phyloP scores from a whole-genome alignment of 2,797 vertebrate species.

The Percopsis omiscomaycus region DNA sequence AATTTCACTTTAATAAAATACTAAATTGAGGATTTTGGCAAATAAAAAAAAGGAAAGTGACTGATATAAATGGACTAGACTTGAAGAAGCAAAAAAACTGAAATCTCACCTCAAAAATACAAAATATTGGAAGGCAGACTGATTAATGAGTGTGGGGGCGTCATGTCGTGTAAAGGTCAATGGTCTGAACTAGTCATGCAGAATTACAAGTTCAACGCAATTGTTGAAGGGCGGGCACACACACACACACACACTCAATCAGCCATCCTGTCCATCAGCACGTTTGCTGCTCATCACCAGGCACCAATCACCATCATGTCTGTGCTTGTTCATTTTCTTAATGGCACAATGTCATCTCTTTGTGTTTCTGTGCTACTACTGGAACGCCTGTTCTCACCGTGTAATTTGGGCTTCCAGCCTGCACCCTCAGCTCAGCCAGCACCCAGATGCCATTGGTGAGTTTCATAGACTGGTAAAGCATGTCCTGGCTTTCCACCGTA shows the following conservation, averaged over 20 bases:
- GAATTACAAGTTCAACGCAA: conserved; percentile 43
- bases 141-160: conserved; percentile 33
- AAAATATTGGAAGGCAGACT: conserved; percentile 36
- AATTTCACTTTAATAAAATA: neutral
- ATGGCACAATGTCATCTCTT: conserved; percentile 3
- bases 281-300: conserved; percentile 14
- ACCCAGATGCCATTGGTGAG: conserved; percentile 96
- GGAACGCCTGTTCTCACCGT: conserved; percentile 75
- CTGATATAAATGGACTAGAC: conserved; percentile 27
- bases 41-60: neutral
- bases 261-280: conserved; percentile 5
- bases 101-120: conserved; percentile 48
- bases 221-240: conserved; percentile 35
- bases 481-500: conserved; percentile 92
- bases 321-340: conserved; percentile 25
- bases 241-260: conserved; percentile 16
- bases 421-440: conserved; percentile 89
- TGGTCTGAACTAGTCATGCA: conserved; percentile 24
- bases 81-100: conserved; percentile 34
- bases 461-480: conserved; percentile 97
- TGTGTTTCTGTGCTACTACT: conserved; percentile 1
- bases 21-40: neutral
- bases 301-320: conserved; percentile 30
- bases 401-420: conserved; percentile 85
- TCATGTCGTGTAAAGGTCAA: conserved; percentile 53